These are phyloP conservation scores for Lepetodrilus schrolli DNA, from an alignment of 2,888 invertebrate species.

Conservation along the genomic window DNA sequence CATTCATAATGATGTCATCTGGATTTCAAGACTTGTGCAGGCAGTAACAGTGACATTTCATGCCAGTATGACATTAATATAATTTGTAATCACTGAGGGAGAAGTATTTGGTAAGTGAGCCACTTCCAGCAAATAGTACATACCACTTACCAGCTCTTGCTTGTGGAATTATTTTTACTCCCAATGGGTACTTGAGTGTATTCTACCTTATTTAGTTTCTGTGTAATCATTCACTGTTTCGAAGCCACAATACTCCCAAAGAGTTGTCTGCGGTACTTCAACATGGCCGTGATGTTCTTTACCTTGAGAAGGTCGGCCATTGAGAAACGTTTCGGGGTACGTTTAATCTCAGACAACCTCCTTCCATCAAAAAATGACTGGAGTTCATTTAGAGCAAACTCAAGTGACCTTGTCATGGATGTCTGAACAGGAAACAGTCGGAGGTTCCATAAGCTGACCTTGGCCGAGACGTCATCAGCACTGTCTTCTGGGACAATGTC, in stretches of 20 bases:
- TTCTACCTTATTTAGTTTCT: background rate
- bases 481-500: background rate
- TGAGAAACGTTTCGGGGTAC: slow-evolving; percentile 41
- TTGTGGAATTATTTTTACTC: no score
- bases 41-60: no score
- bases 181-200: no score
- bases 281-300: slow-evolving; percentile 63
- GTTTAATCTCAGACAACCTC: background rate
- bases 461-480: background rate
- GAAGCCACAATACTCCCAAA: slow-evolving; percentile 42
- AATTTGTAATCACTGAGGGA: no score
- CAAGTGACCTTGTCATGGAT: slow-evolving; percentile 63
- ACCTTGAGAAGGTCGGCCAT: slow-evolving; percentile 57
- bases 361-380: background rate
- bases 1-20: no score
- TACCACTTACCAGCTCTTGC: no score
- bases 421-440: slow-evolving; percentile 62
- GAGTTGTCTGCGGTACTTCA: slow-evolving; percentile 57
- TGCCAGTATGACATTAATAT: no score
- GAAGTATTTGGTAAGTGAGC: no score
- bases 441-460: slow-evolving; percentile 62
- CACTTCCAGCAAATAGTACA: no score
- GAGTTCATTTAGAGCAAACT: slow-evolving; percentile 41
- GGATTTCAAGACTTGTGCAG: no score
- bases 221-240: background rate